phyloP scores from a whole-genome alignment of 2,888 invertebrate species.

The Heteromyza rotundicornis region DNA sequence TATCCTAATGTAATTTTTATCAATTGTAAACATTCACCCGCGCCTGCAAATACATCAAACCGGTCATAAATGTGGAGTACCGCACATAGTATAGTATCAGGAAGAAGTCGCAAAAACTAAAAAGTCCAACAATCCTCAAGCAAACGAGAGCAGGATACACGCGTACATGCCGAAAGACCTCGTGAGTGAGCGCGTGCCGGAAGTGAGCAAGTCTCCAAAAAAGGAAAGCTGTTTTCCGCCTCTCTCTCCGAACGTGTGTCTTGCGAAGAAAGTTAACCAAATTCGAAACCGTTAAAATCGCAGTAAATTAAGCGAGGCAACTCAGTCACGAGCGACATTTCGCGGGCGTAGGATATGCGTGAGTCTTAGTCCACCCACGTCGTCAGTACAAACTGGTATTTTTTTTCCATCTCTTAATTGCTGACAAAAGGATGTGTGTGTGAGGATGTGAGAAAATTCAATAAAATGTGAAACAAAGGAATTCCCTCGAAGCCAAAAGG shows the following conservation, averaged over 20 bases:
- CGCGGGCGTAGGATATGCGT: constrained; percentile 2
- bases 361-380: no score
- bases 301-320: not conserved
- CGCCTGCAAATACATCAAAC: no score
- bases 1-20: no score
- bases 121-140: not conserved
- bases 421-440: not conserved
- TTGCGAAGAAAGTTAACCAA: no score
- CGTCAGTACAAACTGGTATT: no score
- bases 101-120: not conserved
- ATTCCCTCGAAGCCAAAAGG: no score
- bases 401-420: no score
- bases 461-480: no score
- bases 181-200: not conserved
- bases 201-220: not conserved
- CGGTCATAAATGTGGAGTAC: no score
- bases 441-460: no score
- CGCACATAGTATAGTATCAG: no score
- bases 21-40: no score
- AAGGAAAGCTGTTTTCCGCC: not conserved
- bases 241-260: not conserved
- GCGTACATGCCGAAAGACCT: not conserved
- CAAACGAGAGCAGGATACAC: not conserved
- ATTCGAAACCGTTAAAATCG: not conserved
- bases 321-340: not conserved